phyloP scores from a whole-genome alignment of 2,797 vertebrate species.

The Anabacerthia variegaticeps region DNA sequence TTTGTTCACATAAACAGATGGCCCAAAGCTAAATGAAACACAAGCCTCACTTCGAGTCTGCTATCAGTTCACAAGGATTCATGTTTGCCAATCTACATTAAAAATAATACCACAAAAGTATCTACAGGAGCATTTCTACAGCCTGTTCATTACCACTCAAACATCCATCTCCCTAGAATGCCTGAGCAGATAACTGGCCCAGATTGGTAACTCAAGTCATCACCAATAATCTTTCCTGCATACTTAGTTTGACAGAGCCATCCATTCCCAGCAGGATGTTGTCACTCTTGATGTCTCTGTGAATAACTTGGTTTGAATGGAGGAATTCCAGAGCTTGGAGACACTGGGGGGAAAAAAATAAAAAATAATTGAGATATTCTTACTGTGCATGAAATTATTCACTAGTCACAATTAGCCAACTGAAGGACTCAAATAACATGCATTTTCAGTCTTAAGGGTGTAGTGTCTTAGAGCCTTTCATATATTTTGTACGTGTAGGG shows the following conservation, averaged over 20 bases:
- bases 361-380: background rate
- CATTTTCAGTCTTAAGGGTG: background rate
- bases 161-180: background rate
- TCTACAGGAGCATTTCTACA: background rate
- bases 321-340: slow-evolving; percentile 96
- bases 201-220: background rate
- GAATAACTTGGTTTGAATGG: slow-evolving; percentile 95
- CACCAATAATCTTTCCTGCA: slow-evolving; percentile 25
- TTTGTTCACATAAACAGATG: background rate
- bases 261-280: slow-evolving; percentile 98
- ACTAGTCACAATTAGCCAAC: background rate
- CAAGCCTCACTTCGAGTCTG: background rate
- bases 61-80: background rate
- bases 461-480: background rate
- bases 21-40: background rate
- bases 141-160: background rate
- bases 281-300: slow-evolving; percentile 98
- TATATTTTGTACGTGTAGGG: background rate
- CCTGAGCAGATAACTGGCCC: background rate
- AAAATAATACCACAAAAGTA: background rate
- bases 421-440: background rate
- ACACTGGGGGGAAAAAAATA: slow-evolving; percentile 78
- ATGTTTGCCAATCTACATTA: background rate
- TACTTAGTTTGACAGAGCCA: slow-evolving; percentile 96
- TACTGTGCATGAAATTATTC: background rate